Conservation (phyloP, 2,113 vertebrate species). For the Castor canadensis region DNA sequence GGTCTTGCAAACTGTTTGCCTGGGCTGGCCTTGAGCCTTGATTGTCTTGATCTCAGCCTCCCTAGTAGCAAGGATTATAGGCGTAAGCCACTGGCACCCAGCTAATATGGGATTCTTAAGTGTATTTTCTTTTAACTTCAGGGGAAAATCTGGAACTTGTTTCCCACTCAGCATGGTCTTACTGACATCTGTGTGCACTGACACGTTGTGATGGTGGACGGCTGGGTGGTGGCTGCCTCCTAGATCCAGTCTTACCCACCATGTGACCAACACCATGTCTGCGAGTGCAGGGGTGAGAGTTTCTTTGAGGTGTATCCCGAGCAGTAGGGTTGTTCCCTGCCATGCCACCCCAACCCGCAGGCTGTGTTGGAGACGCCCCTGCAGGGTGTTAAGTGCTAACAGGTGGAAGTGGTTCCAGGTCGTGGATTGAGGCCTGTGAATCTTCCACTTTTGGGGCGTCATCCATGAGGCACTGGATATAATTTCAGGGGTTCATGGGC, state of each 20-base stretch:
- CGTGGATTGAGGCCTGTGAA: background rate
- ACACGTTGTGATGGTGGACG: rapidly evolving
- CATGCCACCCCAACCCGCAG: background rate
- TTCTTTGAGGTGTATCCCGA: background rate
- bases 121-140: background rate
- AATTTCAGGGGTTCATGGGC: background rate
- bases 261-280: background rate
- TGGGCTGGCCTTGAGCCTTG: too few relatives aligned
- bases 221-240: background rate
- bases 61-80: too few relatives aligned
- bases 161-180: rapidly evolving
- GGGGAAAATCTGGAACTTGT: rapidly evolving
- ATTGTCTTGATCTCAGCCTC: too few relatives aligned
- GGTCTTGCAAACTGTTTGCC: too few relatives aligned
- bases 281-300: rapidly evolving
- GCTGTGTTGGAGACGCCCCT: too few relatives aligned
- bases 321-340: background rate
- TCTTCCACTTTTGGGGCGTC: background rate
- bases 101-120: background rate
- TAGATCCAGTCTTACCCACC: background rate
- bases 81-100: too few relatives aligned
- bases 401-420: background rate
- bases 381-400: too few relatives aligned
- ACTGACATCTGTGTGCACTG: rapidly evolving
- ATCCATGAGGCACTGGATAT: background rate